These are phyloP conservation scores for Asarcornis scutulata DNA, from an alignment of 2,113 vertebrate genomes.

Conservation along the genomic window DNA sequence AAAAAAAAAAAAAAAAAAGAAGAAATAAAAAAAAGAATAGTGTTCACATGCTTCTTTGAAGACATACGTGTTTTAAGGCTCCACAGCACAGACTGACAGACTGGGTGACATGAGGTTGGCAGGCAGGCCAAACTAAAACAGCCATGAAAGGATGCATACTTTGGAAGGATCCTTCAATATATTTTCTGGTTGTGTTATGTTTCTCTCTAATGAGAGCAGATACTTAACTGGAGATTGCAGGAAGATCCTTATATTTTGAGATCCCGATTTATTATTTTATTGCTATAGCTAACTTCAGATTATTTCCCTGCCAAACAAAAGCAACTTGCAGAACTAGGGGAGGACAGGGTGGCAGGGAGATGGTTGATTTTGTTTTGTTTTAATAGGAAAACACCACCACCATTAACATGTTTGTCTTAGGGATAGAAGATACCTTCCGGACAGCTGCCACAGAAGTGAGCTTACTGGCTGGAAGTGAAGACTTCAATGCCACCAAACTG, in stretches of 20 bases:
- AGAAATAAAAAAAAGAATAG: neutral
- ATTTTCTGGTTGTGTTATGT: neutral
- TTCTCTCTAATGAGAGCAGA: neutral
- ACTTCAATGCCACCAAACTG: conserved; percentile 95
- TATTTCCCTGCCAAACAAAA: neutral
- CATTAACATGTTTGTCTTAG: conserved; percentile 74
- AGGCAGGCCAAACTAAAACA: neutral
- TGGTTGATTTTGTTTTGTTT: conserved; percentile 16
- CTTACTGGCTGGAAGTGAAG: conserved; percentile 91
- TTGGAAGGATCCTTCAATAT: neutral
- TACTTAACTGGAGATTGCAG: neutral
- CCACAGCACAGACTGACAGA: neutral
- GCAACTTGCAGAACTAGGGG: neutral
- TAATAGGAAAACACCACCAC: neutral
- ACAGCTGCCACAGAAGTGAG: conserved; percentile 96
- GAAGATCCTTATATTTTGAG: neutral
- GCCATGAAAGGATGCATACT: neutral
- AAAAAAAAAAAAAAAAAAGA: accelerated
- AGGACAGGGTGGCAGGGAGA: neutral
- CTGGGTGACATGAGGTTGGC: neutral
- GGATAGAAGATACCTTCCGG: conserved; percentile 95
- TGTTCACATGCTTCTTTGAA: neutral
- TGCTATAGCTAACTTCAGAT: neutral
- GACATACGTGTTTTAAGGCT: neutral
- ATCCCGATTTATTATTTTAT: neutral